Evolutionary conservation across 1,140 invertebrate species (phyloP).

Genomic region (Magallana angulata): DNA sequence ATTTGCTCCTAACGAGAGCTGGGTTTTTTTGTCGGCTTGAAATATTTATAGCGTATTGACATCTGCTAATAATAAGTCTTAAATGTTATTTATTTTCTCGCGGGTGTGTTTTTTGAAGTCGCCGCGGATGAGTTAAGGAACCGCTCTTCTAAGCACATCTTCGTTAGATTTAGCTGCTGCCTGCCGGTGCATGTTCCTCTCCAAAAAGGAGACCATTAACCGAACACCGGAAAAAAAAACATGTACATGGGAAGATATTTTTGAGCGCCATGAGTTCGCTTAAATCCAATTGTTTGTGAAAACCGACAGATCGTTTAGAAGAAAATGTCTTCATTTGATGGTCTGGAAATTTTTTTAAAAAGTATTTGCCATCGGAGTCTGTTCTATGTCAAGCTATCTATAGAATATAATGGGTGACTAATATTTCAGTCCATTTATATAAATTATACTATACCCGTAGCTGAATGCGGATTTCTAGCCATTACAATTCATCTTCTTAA

Average conservation of each 20-base stretch:
- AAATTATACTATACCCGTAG: too few species aligned
- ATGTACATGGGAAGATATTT: too few species aligned
- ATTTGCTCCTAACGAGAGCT: slow-evolving; percentile 8
- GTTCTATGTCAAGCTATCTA: too few species aligned
- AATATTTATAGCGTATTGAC: slow-evolving; percentile 35
- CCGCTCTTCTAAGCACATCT: background rate
- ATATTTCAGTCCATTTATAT: too few species aligned
- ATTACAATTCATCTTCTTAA: too few species aligned
- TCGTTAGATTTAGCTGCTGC: background rate
- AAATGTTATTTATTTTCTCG: slow-evolving; percentile 13
- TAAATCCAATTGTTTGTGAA: background rate
- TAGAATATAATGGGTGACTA: too few species aligned
- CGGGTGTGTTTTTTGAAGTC: slow-evolving; percentile 15
- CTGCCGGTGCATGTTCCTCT: background rate
- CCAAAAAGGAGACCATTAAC: background rate
- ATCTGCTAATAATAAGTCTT: slow-evolving; percentile 31
- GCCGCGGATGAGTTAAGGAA: background rate
- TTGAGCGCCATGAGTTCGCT: too few species aligned
- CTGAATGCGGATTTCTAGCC: too few species aligned
- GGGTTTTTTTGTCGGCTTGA: background rate
- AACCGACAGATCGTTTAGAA: too few species aligned
- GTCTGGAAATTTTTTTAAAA: too few species aligned
- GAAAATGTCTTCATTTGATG: too few species aligned
- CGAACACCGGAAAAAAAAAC: background rate
- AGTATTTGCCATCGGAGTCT: too few species aligned